These are phyloP conservation scores for Linnaemya tessellans DNA, from an alignment of 2,888 invertebrate genomes.

Conservation along the genomic window DNA sequence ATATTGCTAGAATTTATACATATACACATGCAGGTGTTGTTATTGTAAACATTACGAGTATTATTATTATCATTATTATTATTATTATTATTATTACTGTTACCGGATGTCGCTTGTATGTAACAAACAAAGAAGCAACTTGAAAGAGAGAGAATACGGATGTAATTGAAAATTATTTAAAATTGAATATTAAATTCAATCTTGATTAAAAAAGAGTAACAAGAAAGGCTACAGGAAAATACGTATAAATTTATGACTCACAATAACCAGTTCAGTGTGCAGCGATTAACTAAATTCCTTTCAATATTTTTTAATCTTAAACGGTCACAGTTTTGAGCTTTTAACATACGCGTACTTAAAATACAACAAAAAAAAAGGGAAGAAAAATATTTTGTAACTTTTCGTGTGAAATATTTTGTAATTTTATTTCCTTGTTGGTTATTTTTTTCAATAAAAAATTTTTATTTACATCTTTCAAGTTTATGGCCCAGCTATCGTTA, in stretches of 20 bases:
- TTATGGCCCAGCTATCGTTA: slow-evolving; percentile 2
- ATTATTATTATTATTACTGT: slow-evolving; percentile 7
- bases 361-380: not conserved
- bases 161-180: slow-evolving; percentile 66
- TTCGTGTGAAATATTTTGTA: not conserved
- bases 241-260: slow-evolving; percentile 20
- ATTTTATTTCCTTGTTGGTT: slow-evolving; percentile 14
- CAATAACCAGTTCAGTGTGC: not conserved
- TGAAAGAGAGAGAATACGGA: slow-evolving; percentile 52
- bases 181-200: slow-evolving; percentile 69
- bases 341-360: not conserved
- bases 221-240: slow-evolving; percentile 1
- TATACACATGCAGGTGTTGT: not conserved
- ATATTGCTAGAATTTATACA: slow-evolving; percentile 20
- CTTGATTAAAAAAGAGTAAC: slow-evolving; percentile 40
- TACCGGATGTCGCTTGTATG: slow-evolving; percentile 46
- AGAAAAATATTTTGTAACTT: not conserved
- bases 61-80: slow-evolving; percentile 8
- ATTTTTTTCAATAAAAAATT: not conserved
- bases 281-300: not conserved
- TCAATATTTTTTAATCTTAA: not conserved
- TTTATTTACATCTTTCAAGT: not conserved
- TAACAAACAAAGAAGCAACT: slow-evolving; percentile 5
- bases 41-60: slow-evolving; percentile 3
- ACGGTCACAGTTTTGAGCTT: not conserved